Base-by-base conservation (phyloP, 37 sponge, comb jelly and placozoan genomes). In the Axinella damicornis region DNA sequence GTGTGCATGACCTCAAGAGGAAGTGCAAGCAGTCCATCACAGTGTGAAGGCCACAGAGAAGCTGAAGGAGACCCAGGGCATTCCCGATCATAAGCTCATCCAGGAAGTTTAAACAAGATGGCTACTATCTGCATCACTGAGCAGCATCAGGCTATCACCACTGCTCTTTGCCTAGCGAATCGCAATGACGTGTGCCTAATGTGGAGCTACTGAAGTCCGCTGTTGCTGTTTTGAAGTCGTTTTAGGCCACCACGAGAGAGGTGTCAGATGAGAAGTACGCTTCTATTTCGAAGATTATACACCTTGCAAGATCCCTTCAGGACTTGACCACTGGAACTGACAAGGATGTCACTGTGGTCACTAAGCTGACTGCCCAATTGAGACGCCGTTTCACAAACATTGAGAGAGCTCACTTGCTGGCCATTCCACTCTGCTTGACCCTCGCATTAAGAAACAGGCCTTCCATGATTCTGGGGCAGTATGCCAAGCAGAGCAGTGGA, bases 61-160 rank as follows among this genome's bases (percentile, higher is more conserved):
- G 31, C 67, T 65, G 13, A 21, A 15, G 31, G 15, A 18, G 24
- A 21, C 21, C 31, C 67, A 28, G 67, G 18, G 18, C 17, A 15
- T 56, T 56, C 17, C 15, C 18, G 18, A 65, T 65, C 67, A 65
- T 25, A 78, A 78, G 21, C 79, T 24, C 13, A 22, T 75, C 15
- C 76, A 75, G 54, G 79, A 78, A 39, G 79, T 78, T 19, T 37
- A 54, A 6, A 78, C 79, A 21, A 34, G 52, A 9, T 75, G 76
- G 76, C 76, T 22, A 15, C 28, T 21, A 54, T 37, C 28, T 75
- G 24, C 40, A 78, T 78, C 11, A 16, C 61, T 33, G 79, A 78
- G 58, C 40, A 62, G 65, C 32, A 24, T 22, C 5, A 62, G 13
- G 57, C 57, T 19, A 37, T 78, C 12, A 28, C 24, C 18, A 78